Conservation (phyloP, 64 coral and sea anemone species). For the Pachyseris speciosa region DNA sequence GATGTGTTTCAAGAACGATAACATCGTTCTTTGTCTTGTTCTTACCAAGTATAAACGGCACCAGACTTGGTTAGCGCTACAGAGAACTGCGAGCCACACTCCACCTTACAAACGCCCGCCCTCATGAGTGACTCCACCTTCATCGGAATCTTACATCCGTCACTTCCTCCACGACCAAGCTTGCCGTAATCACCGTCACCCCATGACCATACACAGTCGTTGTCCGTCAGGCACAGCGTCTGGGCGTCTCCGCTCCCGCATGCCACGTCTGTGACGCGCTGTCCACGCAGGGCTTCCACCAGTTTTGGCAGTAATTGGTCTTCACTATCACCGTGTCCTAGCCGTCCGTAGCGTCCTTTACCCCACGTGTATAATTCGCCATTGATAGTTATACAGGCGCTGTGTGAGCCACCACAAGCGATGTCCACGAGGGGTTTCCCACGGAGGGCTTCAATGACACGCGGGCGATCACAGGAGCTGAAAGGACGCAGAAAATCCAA, state of each 20-base stretch:
- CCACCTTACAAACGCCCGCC: slow-evolving; percentile 87
- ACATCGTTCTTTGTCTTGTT: too few relatives aligned
- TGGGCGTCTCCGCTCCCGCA: slow-evolving; percentile 98
- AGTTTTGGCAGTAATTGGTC: slow-evolving; percentile 89
- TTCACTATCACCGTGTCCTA: slow-evolving; percentile 98
- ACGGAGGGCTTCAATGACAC: slow-evolving; percentile 82
- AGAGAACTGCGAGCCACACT: slow-evolving; percentile 97
- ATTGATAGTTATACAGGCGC: slow-evolving; percentile 75
- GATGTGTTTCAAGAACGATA: too few relatives aligned
- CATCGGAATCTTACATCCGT: slow-evolving; percentile 95
- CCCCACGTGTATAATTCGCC: slow-evolving; percentile 97
- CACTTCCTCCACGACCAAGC: slow-evolving; percentile 95
- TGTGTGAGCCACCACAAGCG: slow-evolving; percentile 92
- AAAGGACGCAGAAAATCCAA: neutral
- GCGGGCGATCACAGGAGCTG: slow-evolving; percentile 89
- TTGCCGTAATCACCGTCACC: slow-evolving; percentile 99
- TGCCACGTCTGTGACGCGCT: slow-evolving; percentile 91
- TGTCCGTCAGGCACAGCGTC: slow-evolving; percentile 93
- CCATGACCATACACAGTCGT: slow-evolving; percentile 99
- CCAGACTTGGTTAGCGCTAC: slow-evolving; percentile 94
- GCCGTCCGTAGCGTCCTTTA: slow-evolving; percentile 93
- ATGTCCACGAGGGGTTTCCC: slow-evolving; percentile 90
- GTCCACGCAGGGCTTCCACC: slow-evolving; percentile 88
- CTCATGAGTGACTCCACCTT: slow-evolving; percentile 85
- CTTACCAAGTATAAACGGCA: slow-evolving; percentile 95